phyloP scores from a whole-genome alignment of 2,113 vertebrate species.

The Eulacestoma nigropectus region DNA sequence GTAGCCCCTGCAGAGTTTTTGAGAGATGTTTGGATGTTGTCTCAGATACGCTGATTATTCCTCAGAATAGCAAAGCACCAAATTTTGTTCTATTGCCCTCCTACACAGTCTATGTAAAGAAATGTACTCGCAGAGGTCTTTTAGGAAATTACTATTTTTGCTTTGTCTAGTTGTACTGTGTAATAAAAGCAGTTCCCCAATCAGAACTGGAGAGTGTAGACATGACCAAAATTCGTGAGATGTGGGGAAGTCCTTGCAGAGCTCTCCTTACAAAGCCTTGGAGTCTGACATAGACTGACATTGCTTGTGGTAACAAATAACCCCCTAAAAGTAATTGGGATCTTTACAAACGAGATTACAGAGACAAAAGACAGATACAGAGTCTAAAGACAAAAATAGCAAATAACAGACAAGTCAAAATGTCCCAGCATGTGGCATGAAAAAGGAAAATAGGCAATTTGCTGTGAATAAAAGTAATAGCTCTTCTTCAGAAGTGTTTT shows the following conservation, averaged over 20 bases:
- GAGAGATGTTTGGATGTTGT: not conserved
- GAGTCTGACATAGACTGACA: not conserved
- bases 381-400: not conserved
- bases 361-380: not conserved
- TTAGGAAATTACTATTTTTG: constrained; percentile 1
- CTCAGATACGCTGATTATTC: not conserved
- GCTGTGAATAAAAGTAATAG: not conserved
- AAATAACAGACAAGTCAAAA: not conserved
- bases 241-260: not conserved
- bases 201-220: not conserved
- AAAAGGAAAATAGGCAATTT: not conserved
- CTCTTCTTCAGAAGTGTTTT: not conserved
- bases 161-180: not conserved
- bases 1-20: not conserved
- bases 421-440: not conserved
- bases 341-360: not conserved
- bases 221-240: not conserved
- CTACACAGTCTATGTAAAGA: not conserved
- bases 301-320: not conserved
- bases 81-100: constrained; percentile 2
- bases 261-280: not conserved
- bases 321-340: not conserved
- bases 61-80: not conserved
- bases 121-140: not conserved
- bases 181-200: not conserved